Evolutionary conservation across 2,113 vertebrate species (phyloP), one percentile per base, ranked within the genome.

Genomic region (Conger conger): DNA sequence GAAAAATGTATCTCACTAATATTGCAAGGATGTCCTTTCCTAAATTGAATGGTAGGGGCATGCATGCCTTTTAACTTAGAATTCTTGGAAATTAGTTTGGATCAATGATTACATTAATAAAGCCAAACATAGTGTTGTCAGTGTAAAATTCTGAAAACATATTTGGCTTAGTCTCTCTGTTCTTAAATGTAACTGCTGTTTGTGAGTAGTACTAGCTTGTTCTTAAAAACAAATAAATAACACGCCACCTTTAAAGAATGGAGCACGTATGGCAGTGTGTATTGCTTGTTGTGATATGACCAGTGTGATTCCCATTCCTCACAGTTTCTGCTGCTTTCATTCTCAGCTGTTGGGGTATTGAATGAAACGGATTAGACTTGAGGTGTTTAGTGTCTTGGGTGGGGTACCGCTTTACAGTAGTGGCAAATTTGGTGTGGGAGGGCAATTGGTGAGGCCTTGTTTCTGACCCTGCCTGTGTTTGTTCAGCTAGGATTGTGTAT

Each of bases 401-500:
- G 82, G 60, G 81, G 27, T 11, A 1, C 36, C 0, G 8, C 35
- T 38, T 30, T 38, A n/a, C 5, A 18, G 36, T 11, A 8, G 3
- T 80, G 54, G 54, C 38, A 38, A 38, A 38, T 37, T 76, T 33
- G 23, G 38, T 30, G n/a, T 84, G 80, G 63, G 20, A 80, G 82
- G 73, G 63, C 76, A 27, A 84, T 78, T 85, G 57, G 80, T 45
- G 54, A 76, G 81, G 50, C 2, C 87, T 76, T 85, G 11, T 83
- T 88, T 89, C 90, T 95, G 88, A 94, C 87, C 88, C 89, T 94
- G 89, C 87, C 83, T 92, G 45, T 96, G 13, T 96, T 93, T 93
- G 94, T 94, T 95, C 94, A 99, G 98, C 94, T 98, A 90, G 97
- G 98, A 90, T 95, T 99, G 92, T 99, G 98, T 92, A 90, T 99